Percentiles rank a stretch among this genome's conserved stretches.
Conservation (phyloP, 2,888 invertebrate species). For the Uloborus plumipes region DNA sequence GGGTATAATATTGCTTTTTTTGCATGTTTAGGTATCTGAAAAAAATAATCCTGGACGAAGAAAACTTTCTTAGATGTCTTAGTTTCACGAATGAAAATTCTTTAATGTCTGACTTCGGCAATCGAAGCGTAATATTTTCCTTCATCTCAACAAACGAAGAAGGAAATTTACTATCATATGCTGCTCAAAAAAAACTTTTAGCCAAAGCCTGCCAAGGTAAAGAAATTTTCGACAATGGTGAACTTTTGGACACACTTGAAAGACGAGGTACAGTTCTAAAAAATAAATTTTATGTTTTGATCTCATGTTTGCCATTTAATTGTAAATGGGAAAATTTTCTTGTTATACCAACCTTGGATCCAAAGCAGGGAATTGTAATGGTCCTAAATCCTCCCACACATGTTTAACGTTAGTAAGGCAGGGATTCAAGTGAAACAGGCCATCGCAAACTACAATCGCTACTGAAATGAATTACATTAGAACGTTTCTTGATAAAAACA, state of each 20-base stretch:
- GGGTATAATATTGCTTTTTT: no score
- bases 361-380: no score
- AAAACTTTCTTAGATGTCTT: constrained; percentile 4
- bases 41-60: constrained; percentile 16
- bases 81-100: constrained; percentile 19
- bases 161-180: constrained; percentile 15
- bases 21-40: no score
- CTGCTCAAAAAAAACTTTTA: constrained; percentile 32
- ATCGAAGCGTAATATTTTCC: constrained; percentile 32
- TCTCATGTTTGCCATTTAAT: not conserved
- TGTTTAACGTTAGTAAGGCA: no score
- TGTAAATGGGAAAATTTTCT: no score
- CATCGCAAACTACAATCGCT: no score
- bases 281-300: not conserved
- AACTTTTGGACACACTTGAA: constrained; percentile 43
- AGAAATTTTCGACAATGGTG: constrained; percentile 33
- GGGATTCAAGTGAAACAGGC: no score
- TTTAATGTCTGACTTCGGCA: constrained; percentile 24
- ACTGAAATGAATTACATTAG: no score
- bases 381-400: no score
- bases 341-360: no score
- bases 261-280: constrained; percentile 19
- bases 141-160: constrained; percentile 32
- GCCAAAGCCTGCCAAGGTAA: constrained; percentile 31
- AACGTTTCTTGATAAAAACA: no score